A percentile compares a stretch with the other conserved stretches of the same genome.
phyloP scores from a whole-genome alignment of 2,888 invertebrate genomes.

The Spilarctia lutea region DNA sequence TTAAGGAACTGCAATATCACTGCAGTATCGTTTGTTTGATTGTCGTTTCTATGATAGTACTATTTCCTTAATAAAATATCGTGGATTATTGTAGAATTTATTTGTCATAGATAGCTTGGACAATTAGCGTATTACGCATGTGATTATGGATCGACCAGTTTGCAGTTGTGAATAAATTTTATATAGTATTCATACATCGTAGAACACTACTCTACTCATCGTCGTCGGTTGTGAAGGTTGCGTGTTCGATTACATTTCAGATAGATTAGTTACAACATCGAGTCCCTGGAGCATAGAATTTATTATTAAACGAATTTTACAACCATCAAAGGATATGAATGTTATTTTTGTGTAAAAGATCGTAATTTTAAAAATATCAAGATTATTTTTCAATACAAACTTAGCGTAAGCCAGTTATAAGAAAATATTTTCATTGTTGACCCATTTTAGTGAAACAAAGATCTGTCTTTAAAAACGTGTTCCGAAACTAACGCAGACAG shows the following conservation, averaged over 20 bases:
- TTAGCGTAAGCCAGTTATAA: not conserved
- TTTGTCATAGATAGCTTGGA: not conserved
- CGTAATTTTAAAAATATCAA: not conserved
- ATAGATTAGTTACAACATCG: conserved; percentile 19
- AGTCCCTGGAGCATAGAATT: conserved; percentile 10
- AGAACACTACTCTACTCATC: not conserved
- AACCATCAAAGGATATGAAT: not conserved
- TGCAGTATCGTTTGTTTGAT: conserved; percentile 7
- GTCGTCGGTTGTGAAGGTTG: conserved; percentile 11
- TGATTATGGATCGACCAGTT: not conserved
- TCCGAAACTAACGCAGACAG: not conserved
- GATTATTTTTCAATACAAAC: not conserved
- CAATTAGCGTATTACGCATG: not conserved
- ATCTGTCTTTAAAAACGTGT: not conserved
- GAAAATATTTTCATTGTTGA: not conserved
- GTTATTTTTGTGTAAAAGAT: not conserved
- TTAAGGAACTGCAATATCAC: conserved; percentile 10
- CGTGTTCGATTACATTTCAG: conserved; percentile 18
- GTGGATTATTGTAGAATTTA: not conserved
- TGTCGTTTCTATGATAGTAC: not conserved
- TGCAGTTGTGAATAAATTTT: not conserved
- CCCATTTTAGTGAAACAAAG: not conserved
- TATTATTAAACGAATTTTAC: not conserved
- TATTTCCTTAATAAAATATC: not conserved
- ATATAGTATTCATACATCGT: conserved; percentile 2